A percentile compares a stretch with the other conserved stretches of the same genome.
These are phyloP conservation scores for Xiphophorus hellerii DNA, from an alignment of 2,113 vertebrate genomes.

Conservation along the genomic window DNA sequence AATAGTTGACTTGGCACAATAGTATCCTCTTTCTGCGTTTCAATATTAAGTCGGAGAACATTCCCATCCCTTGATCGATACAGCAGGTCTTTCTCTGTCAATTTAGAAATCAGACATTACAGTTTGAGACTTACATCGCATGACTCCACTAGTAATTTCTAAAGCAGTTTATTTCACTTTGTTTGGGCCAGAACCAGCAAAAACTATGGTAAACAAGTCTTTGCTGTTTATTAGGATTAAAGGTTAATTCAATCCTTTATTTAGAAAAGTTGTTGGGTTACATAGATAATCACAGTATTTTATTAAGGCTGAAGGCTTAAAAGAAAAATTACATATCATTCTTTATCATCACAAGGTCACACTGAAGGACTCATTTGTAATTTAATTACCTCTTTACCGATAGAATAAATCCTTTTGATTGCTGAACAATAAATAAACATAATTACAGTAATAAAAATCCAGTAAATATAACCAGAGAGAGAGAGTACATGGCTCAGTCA, in stretches of 20 bases:
- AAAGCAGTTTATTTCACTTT: too few species aligned
- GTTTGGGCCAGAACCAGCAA: too few species aligned
- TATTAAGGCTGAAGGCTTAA: too few species aligned
- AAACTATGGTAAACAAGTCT: not conserved
- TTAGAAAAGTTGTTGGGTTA: not conserved
- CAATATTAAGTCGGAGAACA: slow-evolving; percentile 85
- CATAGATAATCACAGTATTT: not conserved
- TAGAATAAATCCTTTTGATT: not conserved
- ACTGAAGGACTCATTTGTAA: too few species aligned
- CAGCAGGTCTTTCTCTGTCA: slow-evolving; percentile 89
- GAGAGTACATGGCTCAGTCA: not conserved
- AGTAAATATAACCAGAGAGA: not conserved
- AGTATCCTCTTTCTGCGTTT: slow-evolving; percentile 79
- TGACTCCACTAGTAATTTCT: not conserved
- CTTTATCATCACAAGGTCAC: too few species aligned
- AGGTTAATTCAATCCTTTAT: not conserved
- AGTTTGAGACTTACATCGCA: not conserved
- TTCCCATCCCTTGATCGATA: slow-evolving; percentile 86
- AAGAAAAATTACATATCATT: too few species aligned
- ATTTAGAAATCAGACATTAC: slow-evolving; percentile 16
- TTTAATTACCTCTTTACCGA: too few species aligned
- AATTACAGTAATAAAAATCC: not conserved
- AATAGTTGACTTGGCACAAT: slow-evolving; percentile 92
- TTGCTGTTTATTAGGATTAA: not conserved
- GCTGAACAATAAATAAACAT: not conserved